Evolutionary conservation across 2,888 invertebrate species (phyloP), one percentile per base, ranked within the genome.

Genomic region (Watsonalla binaria): DNA sequence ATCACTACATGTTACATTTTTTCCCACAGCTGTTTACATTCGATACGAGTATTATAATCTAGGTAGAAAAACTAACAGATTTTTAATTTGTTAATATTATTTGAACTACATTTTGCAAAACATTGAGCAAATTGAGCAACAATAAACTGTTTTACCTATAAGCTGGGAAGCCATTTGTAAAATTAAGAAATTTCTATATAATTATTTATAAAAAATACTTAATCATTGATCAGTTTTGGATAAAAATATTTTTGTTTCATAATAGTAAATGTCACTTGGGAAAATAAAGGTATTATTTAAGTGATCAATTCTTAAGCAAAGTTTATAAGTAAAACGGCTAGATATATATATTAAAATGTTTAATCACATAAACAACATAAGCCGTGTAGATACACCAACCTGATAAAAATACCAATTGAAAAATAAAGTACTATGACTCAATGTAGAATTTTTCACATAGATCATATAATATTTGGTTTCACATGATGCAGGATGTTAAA

Each of bases 91-190:
- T 56, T 56, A 52, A 56, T 59, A 66, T 70, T 65, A 63, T 66
- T 65, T 63, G 55, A 62, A 58, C 65, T 69, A 66, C 53, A 60
- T 66, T 66, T 70, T 63, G 88, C 88, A 88, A 87, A 85, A 79
- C 60, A 87, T 86, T 84, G 84, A 85, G 82, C 85, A 84, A 84
- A 75, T 87, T 86, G 84, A 86, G 86, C 85, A 83, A 81, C 78
- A 76, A 84, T 72, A 84, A 82, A 78, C 72, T 68, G 60, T 66
- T 70, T 65, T 61, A 57, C 54, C 72, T 74, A 80, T 61, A 83
- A 82, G 80, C 82, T 63, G 68, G 76, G 72, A 83, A 82, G 74
- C 75, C 61, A 60, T 65, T 60, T 62, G 63, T 66, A 61, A 64
- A 66, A 66, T 55, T 56, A 59, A 58, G 55, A 58, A 57, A 57